Evolutionary conservation across 2,113 vertebrate species (phyloP).

Genomic region (Calidris pugnax): DNA sequence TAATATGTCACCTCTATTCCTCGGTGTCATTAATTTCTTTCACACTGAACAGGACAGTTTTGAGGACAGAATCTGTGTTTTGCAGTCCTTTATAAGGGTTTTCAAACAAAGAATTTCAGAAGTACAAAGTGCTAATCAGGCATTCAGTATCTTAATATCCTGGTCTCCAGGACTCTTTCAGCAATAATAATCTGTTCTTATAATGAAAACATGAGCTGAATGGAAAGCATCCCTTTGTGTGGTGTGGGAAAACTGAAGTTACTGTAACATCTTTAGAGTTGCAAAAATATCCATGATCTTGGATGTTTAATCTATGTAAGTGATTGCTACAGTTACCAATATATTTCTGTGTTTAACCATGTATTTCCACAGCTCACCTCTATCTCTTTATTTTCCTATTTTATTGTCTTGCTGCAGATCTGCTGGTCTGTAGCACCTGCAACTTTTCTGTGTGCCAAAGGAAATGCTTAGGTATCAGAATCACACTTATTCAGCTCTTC

Average conservation of each 20-base stretch:
- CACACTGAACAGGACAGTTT: neutral
- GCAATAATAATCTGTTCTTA: neutral
- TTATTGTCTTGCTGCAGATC: neutral
- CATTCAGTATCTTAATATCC: neutral
- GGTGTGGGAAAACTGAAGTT: neutral
- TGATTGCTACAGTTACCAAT: neutral
- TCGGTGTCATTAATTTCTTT: neutral
- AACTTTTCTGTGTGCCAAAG: neutral
- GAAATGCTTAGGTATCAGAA: slow-evolving; percentile 39
- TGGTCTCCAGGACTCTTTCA: neutral
- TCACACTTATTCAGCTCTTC: slow-evolving; percentile 31
- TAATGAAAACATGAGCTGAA: neutral
- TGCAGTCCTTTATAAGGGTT: neutral
- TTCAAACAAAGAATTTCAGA: neutral
- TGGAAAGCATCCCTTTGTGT: neutral
- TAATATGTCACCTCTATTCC: neutral
- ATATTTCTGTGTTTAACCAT: neutral
- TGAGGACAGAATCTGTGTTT: neutral
- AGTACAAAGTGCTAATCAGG: neutral
- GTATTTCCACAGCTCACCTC: neutral
- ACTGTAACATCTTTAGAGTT: neutral
- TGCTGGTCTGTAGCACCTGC: slow-evolving; percentile 7
- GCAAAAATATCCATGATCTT: neutral
- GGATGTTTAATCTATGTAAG: neutral
- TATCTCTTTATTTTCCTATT: neutral